phyloP scores from a whole-genome alignment of 2,797 vertebrate genomes.

The Columba guinea region DNA sequence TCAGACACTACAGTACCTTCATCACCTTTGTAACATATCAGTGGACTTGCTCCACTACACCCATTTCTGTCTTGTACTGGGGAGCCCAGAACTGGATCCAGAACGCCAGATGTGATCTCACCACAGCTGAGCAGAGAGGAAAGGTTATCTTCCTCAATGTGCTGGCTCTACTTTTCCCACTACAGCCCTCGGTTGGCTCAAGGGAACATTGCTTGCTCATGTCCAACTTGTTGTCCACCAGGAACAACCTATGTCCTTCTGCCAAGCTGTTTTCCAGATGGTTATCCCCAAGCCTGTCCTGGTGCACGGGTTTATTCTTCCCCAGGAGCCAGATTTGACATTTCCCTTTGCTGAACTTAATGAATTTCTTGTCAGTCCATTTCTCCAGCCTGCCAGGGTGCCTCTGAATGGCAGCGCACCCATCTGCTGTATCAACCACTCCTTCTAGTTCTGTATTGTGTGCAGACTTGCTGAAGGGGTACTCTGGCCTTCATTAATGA shows the following conservation, averaged over 20 bases:
- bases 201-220: not conserved
- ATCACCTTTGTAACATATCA: not conserved
- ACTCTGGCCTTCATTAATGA: not conserved
- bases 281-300: not conserved
- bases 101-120: not conserved
- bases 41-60: not conserved
- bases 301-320: not conserved
- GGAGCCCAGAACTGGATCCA: not conserved
- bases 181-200: not conserved
- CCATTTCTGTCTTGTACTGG: not conserved
- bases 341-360: not conserved
- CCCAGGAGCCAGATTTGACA: not conserved
- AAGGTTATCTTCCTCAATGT: not conserved
- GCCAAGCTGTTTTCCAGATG: not conserved
- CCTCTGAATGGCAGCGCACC: not conserved
- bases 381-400: not conserved
- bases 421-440: accelerated
- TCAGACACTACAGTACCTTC: not conserved
- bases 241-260: not conserved
- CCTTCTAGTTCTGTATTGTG: not conserved
- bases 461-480: not conserved
- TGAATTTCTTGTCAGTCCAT: not conserved
- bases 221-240: not conserved
- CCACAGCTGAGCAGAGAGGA: not conserved
- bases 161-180: not conserved